Conservation (phyloP, 2,113 vertebrate genomes). For the Galeopterus variegatus region DNA sequence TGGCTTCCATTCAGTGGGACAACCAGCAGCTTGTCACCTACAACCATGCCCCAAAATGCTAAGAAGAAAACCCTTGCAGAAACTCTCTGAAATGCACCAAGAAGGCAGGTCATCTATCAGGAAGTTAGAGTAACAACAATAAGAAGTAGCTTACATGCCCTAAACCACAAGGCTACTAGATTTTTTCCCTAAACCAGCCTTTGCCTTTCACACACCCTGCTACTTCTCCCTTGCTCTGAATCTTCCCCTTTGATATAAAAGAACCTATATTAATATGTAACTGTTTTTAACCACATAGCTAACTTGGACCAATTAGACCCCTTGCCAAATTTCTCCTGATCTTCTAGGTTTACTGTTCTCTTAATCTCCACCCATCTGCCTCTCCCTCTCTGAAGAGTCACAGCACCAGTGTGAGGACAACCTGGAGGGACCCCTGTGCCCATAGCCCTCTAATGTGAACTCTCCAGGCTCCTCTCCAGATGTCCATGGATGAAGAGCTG, state of each 20-base stretch:
- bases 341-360: not conserved
- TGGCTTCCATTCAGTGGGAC: conserved; percentile 95
- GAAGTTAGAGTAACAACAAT: not conserved
- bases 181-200: rapidly evolving
- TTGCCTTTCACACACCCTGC: not conserved
- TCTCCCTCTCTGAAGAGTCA: not conserved
- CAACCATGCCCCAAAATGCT: not conserved
- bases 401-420: not conserved
- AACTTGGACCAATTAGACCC: rapidly evolving
- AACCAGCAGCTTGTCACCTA: conserved; percentile 91
- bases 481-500: rapidly evolving
- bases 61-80: conserved; percentile 64
- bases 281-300: not conserved
- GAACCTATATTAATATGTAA: conserved; percentile 65
- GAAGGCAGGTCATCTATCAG: conserved; percentile 59
- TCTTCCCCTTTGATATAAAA: not conserved
- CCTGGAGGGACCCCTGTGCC: not conserved
- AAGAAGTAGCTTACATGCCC: not conserved
- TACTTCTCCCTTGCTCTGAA: not conserved
- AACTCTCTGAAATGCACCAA: not conserved
- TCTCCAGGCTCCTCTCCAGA: not conserved
- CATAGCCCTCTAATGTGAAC: not conserved
- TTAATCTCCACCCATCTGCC: not conserved
- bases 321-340: rapidly evolving
- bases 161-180: rapidly evolving